These are phyloP conservation scores for crab-eating macaque (Macaca fascicularis) DNA, from an alignment of 2,113 vertebrate species.

Conservation along the genomic window DNA sequence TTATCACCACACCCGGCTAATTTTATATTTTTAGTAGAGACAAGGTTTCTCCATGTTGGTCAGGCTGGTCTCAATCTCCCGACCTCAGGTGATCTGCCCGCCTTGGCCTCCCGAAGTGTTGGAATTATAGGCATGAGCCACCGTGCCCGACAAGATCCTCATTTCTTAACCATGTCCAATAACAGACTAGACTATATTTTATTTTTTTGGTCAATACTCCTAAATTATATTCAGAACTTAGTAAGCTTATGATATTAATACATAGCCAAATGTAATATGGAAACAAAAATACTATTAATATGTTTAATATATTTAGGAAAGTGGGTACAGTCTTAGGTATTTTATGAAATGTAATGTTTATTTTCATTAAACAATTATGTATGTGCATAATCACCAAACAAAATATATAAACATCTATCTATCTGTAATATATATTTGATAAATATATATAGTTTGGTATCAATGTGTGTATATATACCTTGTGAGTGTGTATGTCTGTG, in stretches of 20 bases:
- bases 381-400: not conserved
- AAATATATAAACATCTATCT: not conserved
- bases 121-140: too few relatives aligned
- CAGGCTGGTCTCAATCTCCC: too few relatives aligned
- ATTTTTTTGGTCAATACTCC: not conserved
- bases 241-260: not conserved
- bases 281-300: not conserved
- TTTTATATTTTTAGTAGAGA: too few relatives aligned
- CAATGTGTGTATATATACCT: not conserved
- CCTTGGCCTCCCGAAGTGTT: too few relatives aligned
- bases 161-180: not conserved
- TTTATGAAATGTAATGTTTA: not conserved
- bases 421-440: not conserved
- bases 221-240: not conserved
- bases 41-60: too few relatives aligned
- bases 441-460: not conserved
- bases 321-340: not conserved
- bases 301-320: not conserved
- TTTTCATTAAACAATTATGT: conserved; percentile 2
- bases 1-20: too few relatives aligned
- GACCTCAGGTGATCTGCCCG: too few relatives aligned
- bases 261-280: not conserved
- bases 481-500: not conserved
- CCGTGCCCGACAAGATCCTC: too few relatives aligned
- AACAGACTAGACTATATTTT: not conserved